Evolutionary conservation across 2,888 invertebrate species (phyloP).

Genomic region (Coremacera marginata): DNA sequence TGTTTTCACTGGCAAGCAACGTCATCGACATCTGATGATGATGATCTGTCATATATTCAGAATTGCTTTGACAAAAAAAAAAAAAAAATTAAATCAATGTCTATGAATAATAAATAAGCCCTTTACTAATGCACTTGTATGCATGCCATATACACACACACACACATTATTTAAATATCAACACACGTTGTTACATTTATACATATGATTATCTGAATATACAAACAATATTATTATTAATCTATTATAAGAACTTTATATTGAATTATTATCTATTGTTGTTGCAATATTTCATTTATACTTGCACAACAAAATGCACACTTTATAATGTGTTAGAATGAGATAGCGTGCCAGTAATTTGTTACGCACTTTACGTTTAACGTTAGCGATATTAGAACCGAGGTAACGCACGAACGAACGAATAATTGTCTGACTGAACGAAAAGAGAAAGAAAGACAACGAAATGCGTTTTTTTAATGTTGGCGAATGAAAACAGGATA

Average conservation of each 20-base stretch:
- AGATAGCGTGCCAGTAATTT: constrained; percentile 25
- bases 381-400: constrained; percentile 7
- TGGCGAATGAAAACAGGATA: constrained; percentile 9
- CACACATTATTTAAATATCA: no score
- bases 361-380: constrained; percentile 17
- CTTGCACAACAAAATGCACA: background rate
- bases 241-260: background rate
- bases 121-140: no score
- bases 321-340: constrained; percentile 32
- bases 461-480: background rate
- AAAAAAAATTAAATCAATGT: no score
- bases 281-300: constrained; percentile 3
- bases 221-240: no score
- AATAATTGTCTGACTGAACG: background rate
- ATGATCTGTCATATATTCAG: background rate
- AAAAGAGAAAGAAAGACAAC: background rate
- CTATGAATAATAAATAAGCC: no score
- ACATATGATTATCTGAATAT: no score
- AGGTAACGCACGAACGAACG: background rate
- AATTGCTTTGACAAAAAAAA: background rate
- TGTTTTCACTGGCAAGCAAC: no score
- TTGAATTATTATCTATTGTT: background rate
- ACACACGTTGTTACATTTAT: no score
- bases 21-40: no score
- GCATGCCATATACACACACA: no score